These are phyloP conservation scores for Drosophila willistoni DNA, from an alignment of 1,140 invertebrate species.

Conservation along the genomic window DNA sequence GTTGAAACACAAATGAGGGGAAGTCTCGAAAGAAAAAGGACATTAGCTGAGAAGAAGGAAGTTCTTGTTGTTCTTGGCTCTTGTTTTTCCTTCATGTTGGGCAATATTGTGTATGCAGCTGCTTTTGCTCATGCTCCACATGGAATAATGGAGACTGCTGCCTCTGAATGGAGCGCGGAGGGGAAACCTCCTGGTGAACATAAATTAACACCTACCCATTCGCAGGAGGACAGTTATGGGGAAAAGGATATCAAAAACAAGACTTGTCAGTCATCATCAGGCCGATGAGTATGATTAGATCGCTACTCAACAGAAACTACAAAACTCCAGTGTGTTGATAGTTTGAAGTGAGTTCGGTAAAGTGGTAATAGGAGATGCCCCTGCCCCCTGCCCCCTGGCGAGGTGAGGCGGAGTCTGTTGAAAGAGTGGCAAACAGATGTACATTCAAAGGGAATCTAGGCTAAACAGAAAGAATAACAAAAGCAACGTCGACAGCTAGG, in stretches of 20 bases:
- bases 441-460: conserved; percentile 5
- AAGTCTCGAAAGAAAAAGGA: conserved; percentile 41
- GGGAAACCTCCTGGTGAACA: conserved; percentile 30
- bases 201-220: conserved; percentile 76
- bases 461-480: neutral
- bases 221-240: conserved; percentile 72
- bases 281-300: conserved; percentile 10
- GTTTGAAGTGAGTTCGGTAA: conserved; percentile 33
- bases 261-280: conserved; percentile 36
- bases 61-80: conserved; percentile 36
- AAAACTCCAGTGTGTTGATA: conserved; percentile 35
- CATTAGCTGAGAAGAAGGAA: conserved; percentile 45
- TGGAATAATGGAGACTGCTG: conserved; percentile 29
- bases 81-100: conserved; percentile 36
- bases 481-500: neutral
- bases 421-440: conserved; percentile 9
- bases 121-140: conserved; percentile 56
- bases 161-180: neutral
- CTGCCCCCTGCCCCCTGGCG: too few species aligned
- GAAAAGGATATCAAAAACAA: conserved; percentile 70
- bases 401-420: neutral
- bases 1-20: conserved; percentile 63
- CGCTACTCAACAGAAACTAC: neutral
- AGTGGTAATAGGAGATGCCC: conserved; percentile 13
- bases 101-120: conserved; percentile 53